These are phyloP conservation scores for Trichonephila clavipes DNA, from an alignment of 1,140 invertebrate genomes.

Conservation along the genomic window DNA sequence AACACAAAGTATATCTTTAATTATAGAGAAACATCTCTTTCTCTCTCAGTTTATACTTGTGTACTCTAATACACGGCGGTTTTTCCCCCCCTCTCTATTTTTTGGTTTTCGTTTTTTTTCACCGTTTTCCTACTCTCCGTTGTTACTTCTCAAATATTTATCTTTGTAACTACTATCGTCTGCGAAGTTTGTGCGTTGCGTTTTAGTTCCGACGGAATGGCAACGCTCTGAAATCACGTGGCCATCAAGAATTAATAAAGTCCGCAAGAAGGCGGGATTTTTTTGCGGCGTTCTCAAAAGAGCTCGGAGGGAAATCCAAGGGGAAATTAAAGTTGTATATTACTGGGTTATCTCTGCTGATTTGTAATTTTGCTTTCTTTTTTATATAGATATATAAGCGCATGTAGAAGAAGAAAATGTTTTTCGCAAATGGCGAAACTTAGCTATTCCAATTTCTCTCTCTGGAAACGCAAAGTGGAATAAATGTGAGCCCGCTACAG, in stretches of 20 bases:
- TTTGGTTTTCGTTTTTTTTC: conserved; percentile 44
- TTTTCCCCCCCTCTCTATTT: conserved; percentile 15
- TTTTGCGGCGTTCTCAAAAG: conserved; percentile 64
- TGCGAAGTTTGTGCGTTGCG: conserved; percentile 17
- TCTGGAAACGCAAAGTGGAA: conserved; percentile 69
- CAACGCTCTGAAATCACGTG: conserved; percentile 76
- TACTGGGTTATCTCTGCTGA: conserved; percentile 74
- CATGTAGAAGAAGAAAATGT: background rate
- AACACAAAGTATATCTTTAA: conserved; percentile 77
- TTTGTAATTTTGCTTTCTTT: conserved; percentile 75
- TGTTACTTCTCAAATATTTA: conserved; percentile 75
- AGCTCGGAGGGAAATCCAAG: conserved; percentile 59
- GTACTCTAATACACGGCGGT: conserved; percentile 62
- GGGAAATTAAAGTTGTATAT: conserved; percentile 77
- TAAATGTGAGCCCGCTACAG: conserved; percentile 42
- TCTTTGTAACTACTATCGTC: conserved; percentile 74
- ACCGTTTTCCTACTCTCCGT: conserved; percentile 65
- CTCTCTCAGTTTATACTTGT: conserved; percentile 74
- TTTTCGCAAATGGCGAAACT: conserved; percentile 63
- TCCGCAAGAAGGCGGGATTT: background rate
- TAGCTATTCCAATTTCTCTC: conserved; percentile 73
- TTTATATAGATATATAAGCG: conserved; percentile 60
- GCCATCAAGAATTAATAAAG: conserved; percentile 76
- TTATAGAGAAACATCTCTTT: conserved; percentile 75
- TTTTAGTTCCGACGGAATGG: conserved; percentile 66